These are phyloP conservation scores for Stylophora pistillata DNA, from an alignment of 64 coral and sea anemone species.

Conservation along the genomic window DNA sequence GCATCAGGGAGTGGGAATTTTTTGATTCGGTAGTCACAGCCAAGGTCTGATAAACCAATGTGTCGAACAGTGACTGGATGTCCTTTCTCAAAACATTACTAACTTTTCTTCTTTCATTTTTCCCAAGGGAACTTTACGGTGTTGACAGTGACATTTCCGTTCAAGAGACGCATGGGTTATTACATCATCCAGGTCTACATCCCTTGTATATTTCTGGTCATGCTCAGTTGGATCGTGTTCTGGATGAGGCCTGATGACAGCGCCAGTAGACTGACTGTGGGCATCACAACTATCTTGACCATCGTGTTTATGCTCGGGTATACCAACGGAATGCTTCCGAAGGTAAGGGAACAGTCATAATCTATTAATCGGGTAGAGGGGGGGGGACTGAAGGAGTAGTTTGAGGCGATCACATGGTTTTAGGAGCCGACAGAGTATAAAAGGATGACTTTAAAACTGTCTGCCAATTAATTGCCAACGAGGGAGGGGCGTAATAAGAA, in stretches of 20 bases:
- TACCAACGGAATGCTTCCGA: conserved; percentile 83
- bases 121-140: conserved; percentile 69
- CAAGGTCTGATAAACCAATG: no score
- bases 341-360: conserved; percentile 9
- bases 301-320: conserved; percentile 91
- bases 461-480: no score
- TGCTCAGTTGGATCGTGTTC: conserved; percentile 95
- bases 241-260: conserved; percentile 89
- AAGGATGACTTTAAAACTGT: no score
- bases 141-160: conserved; percentile 54
- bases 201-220: conserved; percentile 79
- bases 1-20: no score
- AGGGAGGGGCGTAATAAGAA: no score
- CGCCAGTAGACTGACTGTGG: conserved; percentile 73
- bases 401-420: no score
- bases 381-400: no score
- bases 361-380: neutral
- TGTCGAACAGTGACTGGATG: no score
- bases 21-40: no score
- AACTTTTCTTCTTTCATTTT: neutral
- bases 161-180: conserved; percentile 79
- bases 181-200: conserved; percentile 91
- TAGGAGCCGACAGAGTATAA: no score
- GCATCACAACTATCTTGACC: conserved; percentile 92
- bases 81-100: neutral